Percentiles rank a stretch among this genome's conserved stretches.
phyloP scores from a whole-genome alignment of 2,113 vertebrate genomes.

The Lasiurus cinereus region DNA sequence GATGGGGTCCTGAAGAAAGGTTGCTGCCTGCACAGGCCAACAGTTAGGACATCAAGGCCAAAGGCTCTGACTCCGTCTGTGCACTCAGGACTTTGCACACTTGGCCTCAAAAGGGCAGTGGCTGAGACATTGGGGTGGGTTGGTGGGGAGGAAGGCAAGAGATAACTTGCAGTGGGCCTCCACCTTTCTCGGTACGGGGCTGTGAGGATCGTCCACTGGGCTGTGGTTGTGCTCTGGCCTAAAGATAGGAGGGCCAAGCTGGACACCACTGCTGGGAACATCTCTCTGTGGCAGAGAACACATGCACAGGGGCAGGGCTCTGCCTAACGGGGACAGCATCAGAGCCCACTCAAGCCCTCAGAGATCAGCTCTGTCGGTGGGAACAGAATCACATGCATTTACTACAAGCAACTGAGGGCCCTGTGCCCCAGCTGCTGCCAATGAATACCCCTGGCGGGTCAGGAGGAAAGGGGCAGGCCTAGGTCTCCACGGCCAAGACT shows the following conservation, averaged over 20 bases:
- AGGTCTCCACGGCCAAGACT: background rate
- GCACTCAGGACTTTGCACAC: background rate
- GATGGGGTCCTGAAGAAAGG: constrained; percentile 24
- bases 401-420: constrained; percentile 26
- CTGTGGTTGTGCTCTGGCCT: background rate
- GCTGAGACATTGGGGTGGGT: background rate
- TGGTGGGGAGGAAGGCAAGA: background rate
- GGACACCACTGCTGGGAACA: background rate
- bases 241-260: background rate
- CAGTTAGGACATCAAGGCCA: background rate
- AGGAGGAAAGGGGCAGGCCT: background rate
- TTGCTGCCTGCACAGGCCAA: constrained; percentile 30
- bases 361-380: background rate
- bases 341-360: background rate
- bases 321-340: background rate
- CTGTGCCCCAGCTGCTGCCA: constrained; percentile 44
- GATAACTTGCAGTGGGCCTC: background rate
- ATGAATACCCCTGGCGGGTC: background rate
- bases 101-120: background rate
- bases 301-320: background rate
- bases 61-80: too few species aligned
- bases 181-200: background rate
- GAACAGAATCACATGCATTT: constrained; percentile 43
- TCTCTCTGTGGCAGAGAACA: background rate
- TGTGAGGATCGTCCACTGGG: background rate